A percentile compares a stretch with the other conserved stretches of the same genome.
Evolutionary conservation across 2,113 vertebrate genomes (phyloP).

Genomic region (Labrus mixtus): DNA sequence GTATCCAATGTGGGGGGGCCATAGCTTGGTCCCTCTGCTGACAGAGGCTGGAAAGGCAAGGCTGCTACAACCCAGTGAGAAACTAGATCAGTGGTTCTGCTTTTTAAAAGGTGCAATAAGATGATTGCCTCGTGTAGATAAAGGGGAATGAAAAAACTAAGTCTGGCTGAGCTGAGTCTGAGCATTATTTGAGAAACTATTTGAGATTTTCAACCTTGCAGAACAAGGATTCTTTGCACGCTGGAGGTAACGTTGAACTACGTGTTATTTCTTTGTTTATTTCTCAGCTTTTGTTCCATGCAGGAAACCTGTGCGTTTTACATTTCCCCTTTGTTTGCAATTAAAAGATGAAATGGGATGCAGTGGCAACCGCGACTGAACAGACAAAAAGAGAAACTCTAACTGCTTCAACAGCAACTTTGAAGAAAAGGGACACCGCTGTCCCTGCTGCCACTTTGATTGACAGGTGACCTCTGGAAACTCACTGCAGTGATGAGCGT

Average conservation of each 20-base stretch:
- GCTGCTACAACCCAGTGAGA: conserved; percentile 30
- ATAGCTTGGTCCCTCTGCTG: conserved; percentile 9
- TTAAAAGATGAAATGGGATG: conserved; percentile 26
- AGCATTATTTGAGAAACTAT: background rate
- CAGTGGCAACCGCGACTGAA: conserved; percentile 16
- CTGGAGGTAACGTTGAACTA: background rate
- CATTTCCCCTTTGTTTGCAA: conserved; percentile 50
- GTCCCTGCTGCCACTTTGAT: conserved; percentile 7
- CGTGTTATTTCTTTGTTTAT: background rate
- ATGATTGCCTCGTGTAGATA: background rate
- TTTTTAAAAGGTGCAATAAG: conserved; percentile 17
- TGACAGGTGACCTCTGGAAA: conserved; percentile 48
- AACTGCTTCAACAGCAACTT: conserved; percentile 47
- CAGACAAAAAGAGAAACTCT: conserved; percentile 50
- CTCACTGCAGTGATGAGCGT: background rate
- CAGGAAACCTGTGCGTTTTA: conserved; percentile 29
- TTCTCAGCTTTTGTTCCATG: background rate
- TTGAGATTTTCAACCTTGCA: too few species aligned
- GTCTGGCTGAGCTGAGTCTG: background rate
- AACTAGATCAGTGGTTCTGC: conserved; percentile 25
- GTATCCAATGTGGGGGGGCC: conserved; percentile 22
- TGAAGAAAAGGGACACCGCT: conserved; percentile 44
- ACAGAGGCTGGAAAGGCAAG: conserved; percentile 21
- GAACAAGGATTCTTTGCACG: background rate
- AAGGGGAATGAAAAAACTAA: background rate